Evolutionary conservation across 1,140 invertebrate species (phyloP).

Genomic region (Papilio aristodemus): DNA sequence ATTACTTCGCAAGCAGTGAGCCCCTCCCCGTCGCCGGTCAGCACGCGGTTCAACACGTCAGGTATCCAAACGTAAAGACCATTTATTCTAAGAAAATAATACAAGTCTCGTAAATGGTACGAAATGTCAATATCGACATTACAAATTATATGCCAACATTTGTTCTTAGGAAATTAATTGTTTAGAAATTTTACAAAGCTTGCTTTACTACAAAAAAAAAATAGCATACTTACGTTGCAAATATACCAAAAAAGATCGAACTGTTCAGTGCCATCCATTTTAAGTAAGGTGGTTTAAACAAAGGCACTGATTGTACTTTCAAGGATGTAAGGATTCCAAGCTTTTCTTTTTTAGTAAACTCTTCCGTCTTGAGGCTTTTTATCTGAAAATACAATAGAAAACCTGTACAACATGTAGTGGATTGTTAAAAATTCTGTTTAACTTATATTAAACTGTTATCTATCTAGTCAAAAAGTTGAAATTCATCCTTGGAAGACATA

Average conservation of each 20-base stretch:
- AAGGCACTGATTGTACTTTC: conserved; percentile 53
- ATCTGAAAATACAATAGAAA: conserved; percentile 48
- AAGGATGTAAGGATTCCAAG: conserved; percentile 54
- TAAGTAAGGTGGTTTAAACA: conserved; percentile 60
- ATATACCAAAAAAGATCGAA: conserved; percentile 63
- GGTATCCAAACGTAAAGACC: conserved; percentile 71
- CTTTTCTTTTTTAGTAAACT: conserved; percentile 37
- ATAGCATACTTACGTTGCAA: conserved; percentile 67
- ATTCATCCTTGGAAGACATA: too few species aligned
- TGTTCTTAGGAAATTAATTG: too few species aligned
- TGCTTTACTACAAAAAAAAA: too few species aligned
- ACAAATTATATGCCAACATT: too few species aligned
- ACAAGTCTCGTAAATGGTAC: too few species aligned
- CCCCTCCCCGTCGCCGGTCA: conserved; percentile 46
- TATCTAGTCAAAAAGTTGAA: too few species aligned
- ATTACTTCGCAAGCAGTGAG: conserved; percentile 67
- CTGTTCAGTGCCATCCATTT: conserved; percentile 69
- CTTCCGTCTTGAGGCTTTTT: conserved; percentile 48
- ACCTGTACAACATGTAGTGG: too few species aligned
- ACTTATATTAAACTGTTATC: too few species aligned
- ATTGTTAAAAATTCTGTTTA: too few species aligned
- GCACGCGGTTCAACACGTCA: conserved; percentile 64
- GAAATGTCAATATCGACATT: too few species aligned
- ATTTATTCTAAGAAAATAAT: conserved; percentile 62
- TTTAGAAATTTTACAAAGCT: too few species aligned